Evolutionary conservation across 2,797 vertebrate species (phyloP), one percentile per base, ranked within the genome.

Genomic region (Melanotaenia pygmaea): DNA sequence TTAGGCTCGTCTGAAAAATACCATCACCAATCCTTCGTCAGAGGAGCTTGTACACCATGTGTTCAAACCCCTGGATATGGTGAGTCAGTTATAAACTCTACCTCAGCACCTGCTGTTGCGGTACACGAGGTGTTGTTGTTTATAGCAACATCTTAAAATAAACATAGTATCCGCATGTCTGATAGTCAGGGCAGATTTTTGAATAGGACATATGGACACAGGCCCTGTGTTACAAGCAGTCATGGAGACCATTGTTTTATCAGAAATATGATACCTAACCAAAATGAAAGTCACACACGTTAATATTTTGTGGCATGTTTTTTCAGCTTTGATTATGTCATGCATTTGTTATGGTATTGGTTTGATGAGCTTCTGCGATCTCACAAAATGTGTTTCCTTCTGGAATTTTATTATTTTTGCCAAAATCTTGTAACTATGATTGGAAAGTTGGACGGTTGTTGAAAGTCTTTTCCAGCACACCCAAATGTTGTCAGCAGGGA

Each of bases 61-160:
- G 10, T 96, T 97, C 76, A 95, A 92, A 68, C 96, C 96, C 30
- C 89, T 97, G 62, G 94, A 96, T 38, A 95, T 95, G 93, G 96
- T 97, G 88, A 96, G 95, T 77, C 32, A 65, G 3, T 60, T 26
- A 1, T 11, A 28, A 59, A 64, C 43, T 73, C 53, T 28, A 40
- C 8, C 12, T 54, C 64, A 30, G 10, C 74, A 70, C 59, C 79
- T 80, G 78, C 50, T 59, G 18, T 56, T 72, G 37, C 37, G 60
- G 32, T 45, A 59, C 71, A 74, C 1, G 0, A 32, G 3, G 32
- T 37, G 35, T 47, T 2, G 10, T 47, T 50, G 53, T 64, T 77
- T n/a, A 68, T 18, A 50, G 59, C 61, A 22, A 16, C 3, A 0
- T 45, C 68, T 51, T 34, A 8, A 47, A 72, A 77, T 80, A 69